Evolutionary conservation across 2,113 vertebrate genomes (phyloP).

Genomic region (Desmodus rotundus): DNA sequence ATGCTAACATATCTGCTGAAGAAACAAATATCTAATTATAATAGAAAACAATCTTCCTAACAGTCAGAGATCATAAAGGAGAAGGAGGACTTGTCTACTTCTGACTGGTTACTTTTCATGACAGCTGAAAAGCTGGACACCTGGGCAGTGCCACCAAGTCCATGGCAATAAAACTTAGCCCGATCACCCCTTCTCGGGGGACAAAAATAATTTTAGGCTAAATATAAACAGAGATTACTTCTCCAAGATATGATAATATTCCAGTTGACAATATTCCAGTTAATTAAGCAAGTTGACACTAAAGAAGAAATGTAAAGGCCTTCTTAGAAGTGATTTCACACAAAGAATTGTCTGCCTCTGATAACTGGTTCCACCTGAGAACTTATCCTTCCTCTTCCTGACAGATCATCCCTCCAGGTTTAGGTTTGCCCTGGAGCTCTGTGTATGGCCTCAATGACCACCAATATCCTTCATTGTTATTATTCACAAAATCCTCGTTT

Average conservation of each 20-base stretch:
- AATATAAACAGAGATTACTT: background rate
- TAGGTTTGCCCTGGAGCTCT: background rate
- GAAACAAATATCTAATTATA: background rate
- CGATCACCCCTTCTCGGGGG: rapidly evolving
- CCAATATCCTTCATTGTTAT: background rate
- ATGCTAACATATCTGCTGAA: background rate
- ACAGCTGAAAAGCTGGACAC: background rate
- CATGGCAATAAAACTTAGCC: background rate
- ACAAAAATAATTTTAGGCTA: background rate
- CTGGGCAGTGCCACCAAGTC: background rate
- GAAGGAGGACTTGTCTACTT: background rate
- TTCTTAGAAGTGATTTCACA: background rate
- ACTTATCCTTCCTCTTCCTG: background rate
- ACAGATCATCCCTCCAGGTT: background rate
- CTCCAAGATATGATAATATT: background rate
- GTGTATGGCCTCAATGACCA: too few species aligned
- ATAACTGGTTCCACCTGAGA: rapidly evolving
- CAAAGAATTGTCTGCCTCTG: background rate
- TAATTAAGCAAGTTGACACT: background rate
- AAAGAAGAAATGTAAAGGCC: background rate
- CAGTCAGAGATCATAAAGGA: background rate
- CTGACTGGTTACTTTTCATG: background rate
- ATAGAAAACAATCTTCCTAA: background rate
- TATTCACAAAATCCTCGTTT: background rate
- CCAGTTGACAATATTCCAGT: background rate